phyloP scores from a whole-genome alignment of 2,797 vertebrate species.

The Bradypodion pumilum region DNA sequence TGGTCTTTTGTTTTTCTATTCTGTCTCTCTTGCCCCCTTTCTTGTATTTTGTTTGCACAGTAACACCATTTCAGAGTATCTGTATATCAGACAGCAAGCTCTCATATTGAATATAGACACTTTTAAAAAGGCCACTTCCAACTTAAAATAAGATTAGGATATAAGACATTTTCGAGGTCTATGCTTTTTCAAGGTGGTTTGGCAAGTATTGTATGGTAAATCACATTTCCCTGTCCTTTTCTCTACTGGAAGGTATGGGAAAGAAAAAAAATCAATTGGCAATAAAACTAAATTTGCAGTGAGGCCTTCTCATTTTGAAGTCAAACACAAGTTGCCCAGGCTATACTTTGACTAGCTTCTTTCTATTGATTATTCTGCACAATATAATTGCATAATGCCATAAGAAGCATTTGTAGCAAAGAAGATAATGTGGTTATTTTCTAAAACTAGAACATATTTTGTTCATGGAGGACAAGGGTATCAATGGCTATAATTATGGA shows the following conservation, averaged over 20 bases:
- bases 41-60: slow-evolving; percentile 60
- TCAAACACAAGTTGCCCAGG: neutral
- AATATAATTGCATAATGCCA: neutral
- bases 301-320: neutral
- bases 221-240: slow-evolving; percentile 1
- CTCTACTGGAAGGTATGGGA: neutral
- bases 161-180: slow-evolving; percentile 23
- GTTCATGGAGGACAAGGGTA: no score
- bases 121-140: slow-evolving; percentile 41
- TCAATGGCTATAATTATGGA: no score
- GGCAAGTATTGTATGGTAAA: slow-evolving; percentile 20
- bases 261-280: neutral
- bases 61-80: slow-evolving; percentile 38
- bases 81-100: slow-evolving; percentile 51
- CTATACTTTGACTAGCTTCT: neutral
- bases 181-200: neutral
- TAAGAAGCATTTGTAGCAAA: neutral
- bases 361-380: neutral
- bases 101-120: slow-evolving; percentile 44
- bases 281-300: slow-evolving; percentile 20
- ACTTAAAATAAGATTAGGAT: slow-evolving; percentile 46
- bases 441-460: neutral
- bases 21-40: slow-evolving; percentile 56
- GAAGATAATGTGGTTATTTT: neutral
- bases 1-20: slow-evolving; percentile 49